Base-by-base conservation (phyloP, 2,797 vertebrate species). In the Psittacula derbiana region DNA sequence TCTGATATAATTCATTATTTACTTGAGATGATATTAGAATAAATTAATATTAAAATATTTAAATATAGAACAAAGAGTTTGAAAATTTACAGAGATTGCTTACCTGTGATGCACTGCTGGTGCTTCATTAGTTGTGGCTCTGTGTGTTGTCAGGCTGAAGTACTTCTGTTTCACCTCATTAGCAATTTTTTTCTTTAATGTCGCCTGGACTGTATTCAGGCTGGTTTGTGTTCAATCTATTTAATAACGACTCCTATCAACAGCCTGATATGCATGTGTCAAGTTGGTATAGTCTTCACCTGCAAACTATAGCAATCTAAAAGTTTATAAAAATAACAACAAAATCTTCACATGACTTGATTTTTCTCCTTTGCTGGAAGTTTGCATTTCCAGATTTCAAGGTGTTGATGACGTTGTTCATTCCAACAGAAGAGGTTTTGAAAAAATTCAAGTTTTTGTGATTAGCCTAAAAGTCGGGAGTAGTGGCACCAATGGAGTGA, bases 31-130 rank as follows among this genome's bases (percentile, higher is more conserved):
- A 2, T 1, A 96, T 97, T 97, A 88, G 86, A 97, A 97, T 98
- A 98, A 90, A 97, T 98, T 91, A 97, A 97, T 97, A 97, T 97
- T 97, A 93, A 98, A 96, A 96, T 97, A 97, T 97, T 97, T 93
- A 97, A 97, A 97, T 98, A 66, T n/a, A 93, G 80, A 97, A 88
- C 74, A 93, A 94, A 84, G 85, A 14, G 16, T 96, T 97, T 75
- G 80, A 83, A 80, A 94, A 88, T 90, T 96, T 95, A 92, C 89
- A 60, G 92, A 93, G 96, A 97, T 88, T 96, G 95, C 94, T 97
- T 87, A 94, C 85, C 82, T 2, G 3, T 89, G 90, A 82, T 73
- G 62, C 76, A 79, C 17, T 7, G 11, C 49, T 85, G 91, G 86
- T 90, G 86, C 91, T 93, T 92, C 96, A 78, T 97, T 96, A 95